Evolutionary conservation across 2,797 vertebrate species (phyloP), one percentile per base, ranked within the genome.

Genomic region (Vultur gryphus): DNA sequence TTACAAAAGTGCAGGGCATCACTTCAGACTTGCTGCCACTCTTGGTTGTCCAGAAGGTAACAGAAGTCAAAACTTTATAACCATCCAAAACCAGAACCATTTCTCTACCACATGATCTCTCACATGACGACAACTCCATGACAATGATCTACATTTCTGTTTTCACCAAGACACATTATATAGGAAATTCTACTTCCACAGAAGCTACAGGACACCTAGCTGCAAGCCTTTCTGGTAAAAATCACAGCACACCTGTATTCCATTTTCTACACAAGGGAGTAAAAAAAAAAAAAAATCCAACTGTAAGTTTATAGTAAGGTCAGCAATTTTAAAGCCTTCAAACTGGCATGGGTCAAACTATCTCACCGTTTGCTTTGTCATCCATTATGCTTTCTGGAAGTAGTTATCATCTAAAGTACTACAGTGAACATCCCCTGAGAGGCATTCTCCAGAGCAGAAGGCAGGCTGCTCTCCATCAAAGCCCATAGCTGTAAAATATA

Each of bases 291-390:
- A 57, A 21, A 73, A 62, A 51, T 25, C 14, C n/a, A 67, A 25
- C 61, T 37, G 6, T 78, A 91, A 93, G 46, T 94, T 88, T 86
- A 84, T 55, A 81, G 76, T 54, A 72, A 82, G 90, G 90, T 93
- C 90, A 93, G 54, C 55, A 72, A 84, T 95, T 93, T 93, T 84
- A 95, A 87, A 95, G 70, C 81, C 77, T 95, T 84, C 88, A 89
- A 76, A 95, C 73, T 58, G 58, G 62, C 88, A 66, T 7, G 33
- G 92, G 93, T 96, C 92, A 96, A 90, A 92, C 59, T 89, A 79
- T 44, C 84, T 79, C 91, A 72, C 66, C 25, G 2, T 66, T 96
- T 72, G 62, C 64, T 94, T 79, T 92, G 77, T 82, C 70, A 89
- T 94, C 80, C 80, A 87, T 93, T 94, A 84, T 3, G 4, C 62